Evolutionary conservation across 1,140 invertebrate species (phyloP), one percentile per base, ranked within the genome.

Genomic region (Pseudomyrmex gracilis): DNA sequence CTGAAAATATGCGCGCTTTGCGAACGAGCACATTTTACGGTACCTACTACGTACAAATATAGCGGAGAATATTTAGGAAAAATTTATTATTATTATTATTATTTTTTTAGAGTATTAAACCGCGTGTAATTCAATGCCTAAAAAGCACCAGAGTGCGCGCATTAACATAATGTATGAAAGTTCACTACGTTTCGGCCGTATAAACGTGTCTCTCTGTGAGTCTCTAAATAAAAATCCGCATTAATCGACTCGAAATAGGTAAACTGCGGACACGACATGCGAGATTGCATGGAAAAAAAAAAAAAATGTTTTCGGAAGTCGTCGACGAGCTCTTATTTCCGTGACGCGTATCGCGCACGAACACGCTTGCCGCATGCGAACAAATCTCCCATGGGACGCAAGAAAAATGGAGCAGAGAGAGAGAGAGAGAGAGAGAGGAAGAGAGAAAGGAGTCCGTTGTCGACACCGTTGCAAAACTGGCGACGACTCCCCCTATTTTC

Each of bases 401-500:
- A 17, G 10, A 61, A 20, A 73, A 63, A 55, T n/a, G 22, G 8
- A 10, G n/a, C 53, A 47, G 10, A 76, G 2, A 49, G 49, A 22
- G 15, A 53, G 15, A 53, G n/a, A 34, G 22, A 22, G 15, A 55
- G 34, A 47, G n/a, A 22, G 24, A 17, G 47, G 53, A 55, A 58
- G 34, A 20, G 34, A 45, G 17, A 17, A 53, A 47, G 66, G 66
- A 24, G 66, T 53, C 20, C 45, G n/a, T 47, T 17, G 47, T 49
- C 17, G 60, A 63, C 60, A n/a, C 7, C 34, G 47, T 2, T 13
- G 3, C 45, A 43, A 76, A 51, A 76, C 73, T 12, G 8, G 2
- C 22, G 2, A 20, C 13, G n/a, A 45, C 45, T 24, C 55, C 67
- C 67, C 67, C 67, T 87, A 87, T 87, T 83, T 86, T 71, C 86